Conservation (phyloP, 2,888 invertebrate species). For the Tetheella fluctuosa region DNA sequence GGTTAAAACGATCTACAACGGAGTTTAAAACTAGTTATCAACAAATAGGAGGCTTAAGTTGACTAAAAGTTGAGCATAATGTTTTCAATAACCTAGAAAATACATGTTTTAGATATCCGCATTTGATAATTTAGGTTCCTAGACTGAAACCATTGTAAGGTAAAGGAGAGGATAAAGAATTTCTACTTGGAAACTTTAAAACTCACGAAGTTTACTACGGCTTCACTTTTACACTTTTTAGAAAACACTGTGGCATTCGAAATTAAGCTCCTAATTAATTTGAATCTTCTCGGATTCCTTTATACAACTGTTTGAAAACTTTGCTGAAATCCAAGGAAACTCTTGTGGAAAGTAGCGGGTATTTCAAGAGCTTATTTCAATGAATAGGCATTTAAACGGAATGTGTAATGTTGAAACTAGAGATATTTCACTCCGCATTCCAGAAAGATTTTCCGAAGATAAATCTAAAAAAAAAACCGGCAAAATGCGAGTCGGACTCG, state of each 20-base stretch:
- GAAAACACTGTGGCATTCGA: not conserved
- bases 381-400: not conserved
- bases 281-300: slow-evolving; percentile 24
- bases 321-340: slow-evolving; percentile 12
- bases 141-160: not conserved
- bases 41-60: not conserved
- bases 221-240: not conserved
- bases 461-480: not conserved
- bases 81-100: too few relatives aligned
- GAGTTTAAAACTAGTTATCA: not conserved
- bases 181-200: not conserved
- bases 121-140: not conserved
- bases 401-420: not conserved
- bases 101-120: not conserved
- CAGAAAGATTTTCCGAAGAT: not conserved
- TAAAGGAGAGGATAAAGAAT: too few relatives aligned
- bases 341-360: not conserved
- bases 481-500: too few relatives aligned
- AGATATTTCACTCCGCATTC: not conserved
- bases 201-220: not conserved
- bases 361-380: not conserved
- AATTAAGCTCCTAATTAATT: slow-evolving; percentile 22
- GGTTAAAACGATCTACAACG: too few relatives aligned
- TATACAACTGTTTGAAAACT: slow-evolving; percentile 23
- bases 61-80: too few relatives aligned